Conservation (phyloP, 2,888 invertebrate species). For the Pseudeuparius sepicola region DNA sequence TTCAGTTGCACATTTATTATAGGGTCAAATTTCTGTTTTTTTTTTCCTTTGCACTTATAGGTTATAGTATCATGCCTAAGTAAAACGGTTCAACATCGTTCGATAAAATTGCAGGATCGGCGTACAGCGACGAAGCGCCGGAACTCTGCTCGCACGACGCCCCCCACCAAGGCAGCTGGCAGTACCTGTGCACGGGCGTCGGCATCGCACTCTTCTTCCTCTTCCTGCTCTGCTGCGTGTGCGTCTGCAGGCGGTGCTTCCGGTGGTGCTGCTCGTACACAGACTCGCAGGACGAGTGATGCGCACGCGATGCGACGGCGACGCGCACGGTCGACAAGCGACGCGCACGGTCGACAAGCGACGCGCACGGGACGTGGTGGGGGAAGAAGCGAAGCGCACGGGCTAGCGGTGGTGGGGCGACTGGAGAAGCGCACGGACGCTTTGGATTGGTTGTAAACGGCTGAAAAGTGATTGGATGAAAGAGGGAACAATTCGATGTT, state of each 20-base stretch:
- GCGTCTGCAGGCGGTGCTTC: conserved; percentile 36
- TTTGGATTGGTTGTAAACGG: too few relatives aligned
- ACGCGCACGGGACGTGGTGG: neutral
- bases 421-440: too few relatives aligned
- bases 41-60: too few relatives aligned
- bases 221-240: conserved; percentile 35
- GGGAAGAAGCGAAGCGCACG: neutral
- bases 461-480: too few relatives aligned
- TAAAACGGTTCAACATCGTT: too few relatives aligned
- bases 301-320: neutral
- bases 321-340: neutral
- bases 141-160: conserved; percentile 50
- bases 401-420: neutral
- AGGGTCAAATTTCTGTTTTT: too few relatives aligned
- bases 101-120: conserved; percentile 33
- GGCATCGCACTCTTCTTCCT: conserved; percentile 29
- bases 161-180: conserved; percentile 34
- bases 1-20: too few relatives aligned
- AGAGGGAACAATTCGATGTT: too few relatives aligned
- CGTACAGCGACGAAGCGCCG: conserved; percentile 61
- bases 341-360: neutral
- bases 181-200: conserved; percentile 33
- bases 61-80: too few relatives aligned
- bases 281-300: conserved; percentile 27
- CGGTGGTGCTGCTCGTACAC: conserved; percentile 35